Evolutionary conservation across 2,113 vertebrate species (phyloP).

Genomic region (Scartelaos histophorus): DNA sequence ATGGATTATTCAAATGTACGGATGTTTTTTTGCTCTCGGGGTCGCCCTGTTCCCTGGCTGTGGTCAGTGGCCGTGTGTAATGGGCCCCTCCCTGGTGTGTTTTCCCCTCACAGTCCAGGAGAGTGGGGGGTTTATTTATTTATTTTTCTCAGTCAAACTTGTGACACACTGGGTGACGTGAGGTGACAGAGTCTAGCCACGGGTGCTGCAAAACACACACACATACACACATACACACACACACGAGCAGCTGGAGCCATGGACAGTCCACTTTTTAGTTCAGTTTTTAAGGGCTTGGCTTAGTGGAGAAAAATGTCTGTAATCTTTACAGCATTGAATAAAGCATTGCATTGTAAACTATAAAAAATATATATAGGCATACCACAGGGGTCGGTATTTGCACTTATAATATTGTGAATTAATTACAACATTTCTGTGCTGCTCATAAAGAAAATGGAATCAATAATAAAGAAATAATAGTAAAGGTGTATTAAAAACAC

Average conservation of each 20-base stretch:
- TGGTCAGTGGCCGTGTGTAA: slow-evolving; percentile 60
- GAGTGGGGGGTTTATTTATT: slow-evolving; percentile 36
- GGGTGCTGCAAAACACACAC: slow-evolving; percentile 37
- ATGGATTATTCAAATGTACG: slow-evolving; percentile 68
- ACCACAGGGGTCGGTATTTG: background rate
- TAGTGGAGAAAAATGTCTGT: background rate
- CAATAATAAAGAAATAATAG: too few species aligned
- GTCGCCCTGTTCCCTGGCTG: slow-evolving; percentile 38
- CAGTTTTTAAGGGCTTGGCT: background rate
- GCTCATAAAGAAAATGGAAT: too few species aligned
- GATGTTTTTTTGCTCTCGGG: slow-evolving; percentile 44
- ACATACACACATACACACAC: slow-evolving; percentile 45
- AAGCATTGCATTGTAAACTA: background rate
- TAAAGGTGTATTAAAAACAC: too few species aligned
- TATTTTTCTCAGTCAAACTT: slow-evolving; percentile 12
- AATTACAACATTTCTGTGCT: too few species aligned
- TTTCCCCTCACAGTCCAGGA: slow-evolving; percentile 11
- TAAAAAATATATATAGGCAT: background rate
- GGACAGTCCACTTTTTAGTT: slow-evolving; percentile 8
- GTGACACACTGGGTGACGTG: slow-evolving; percentile 23
- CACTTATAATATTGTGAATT: background rate
- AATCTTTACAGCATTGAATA: background rate
- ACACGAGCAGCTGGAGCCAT: slow-evolving; percentile 16
- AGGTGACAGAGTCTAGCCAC: slow-evolving; percentile 32
- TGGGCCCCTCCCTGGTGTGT: slow-evolving; percentile 18